These are phyloP conservation scores for Frieseomelitta varia DNA, from an alignment of 1,140 invertebrate genomes.

Conservation along the genomic window DNA sequence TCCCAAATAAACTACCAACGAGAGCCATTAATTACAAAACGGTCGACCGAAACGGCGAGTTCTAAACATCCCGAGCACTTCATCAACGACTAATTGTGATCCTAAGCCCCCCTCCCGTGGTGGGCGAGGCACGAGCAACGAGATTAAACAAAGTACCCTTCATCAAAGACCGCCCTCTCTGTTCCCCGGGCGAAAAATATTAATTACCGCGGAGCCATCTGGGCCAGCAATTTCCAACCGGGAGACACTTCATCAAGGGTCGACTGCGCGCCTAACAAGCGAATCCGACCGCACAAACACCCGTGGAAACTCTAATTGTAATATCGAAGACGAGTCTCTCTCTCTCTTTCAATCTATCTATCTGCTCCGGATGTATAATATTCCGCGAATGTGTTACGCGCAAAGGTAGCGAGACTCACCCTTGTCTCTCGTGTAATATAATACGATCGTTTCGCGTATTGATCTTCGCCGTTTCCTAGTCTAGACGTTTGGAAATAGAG, in stretches of 20 bases:
- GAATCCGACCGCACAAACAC: neutral
- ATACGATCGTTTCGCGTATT: conserved; percentile 51
- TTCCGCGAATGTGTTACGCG: conserved; percentile 13
- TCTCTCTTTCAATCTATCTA: too few species aligned
- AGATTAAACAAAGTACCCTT: conserved; percentile 14
- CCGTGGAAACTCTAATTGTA: conserved; percentile 30
- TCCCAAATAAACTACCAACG: neutral
- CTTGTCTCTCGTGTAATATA: conserved; percentile 6
- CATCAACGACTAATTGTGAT: conserved; percentile 9
- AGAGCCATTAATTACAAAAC: conserved; percentile 7
- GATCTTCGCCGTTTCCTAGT: conserved; percentile 35
- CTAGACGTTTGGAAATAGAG: neutral
- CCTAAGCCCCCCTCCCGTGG: too few species aligned
- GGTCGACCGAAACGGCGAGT: neutral
- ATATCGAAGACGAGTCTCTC: conserved; percentile 35
- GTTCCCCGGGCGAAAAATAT: conserved; percentile 2
- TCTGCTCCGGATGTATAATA: neutral
- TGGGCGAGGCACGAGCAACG: neutral
- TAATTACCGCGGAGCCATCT: conserved; percentile 1
- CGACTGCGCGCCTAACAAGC: neutral
- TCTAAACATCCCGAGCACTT: conserved; percentile 1
- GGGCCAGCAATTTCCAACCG: conserved; percentile 4
- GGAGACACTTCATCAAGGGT: neutral
- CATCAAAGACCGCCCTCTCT: neutral
- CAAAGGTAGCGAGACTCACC: conserved; percentile 26